Evolutionary conservation across 2,888 invertebrate species (phyloP).

Genomic region (Oscheius sp.): DNA sequence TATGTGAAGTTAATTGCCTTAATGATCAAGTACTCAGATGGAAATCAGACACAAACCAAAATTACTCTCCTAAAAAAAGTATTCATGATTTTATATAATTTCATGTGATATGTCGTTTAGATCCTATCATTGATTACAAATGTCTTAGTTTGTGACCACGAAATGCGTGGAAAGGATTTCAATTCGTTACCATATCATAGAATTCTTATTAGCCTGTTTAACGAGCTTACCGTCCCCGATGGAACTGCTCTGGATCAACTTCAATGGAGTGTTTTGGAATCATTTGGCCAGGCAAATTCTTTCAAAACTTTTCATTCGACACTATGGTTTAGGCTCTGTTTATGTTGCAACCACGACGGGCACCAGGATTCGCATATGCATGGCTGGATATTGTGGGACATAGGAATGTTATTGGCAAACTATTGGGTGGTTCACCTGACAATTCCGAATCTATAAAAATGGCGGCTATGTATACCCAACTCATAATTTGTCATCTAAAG

Average conservation of each 20-base stretch:
- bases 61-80: constrained; percentile 94
- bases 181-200: constrained; percentile 98
- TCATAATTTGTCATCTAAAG: constrained; percentile 93
- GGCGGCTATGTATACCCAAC: constrained; percentile 86
- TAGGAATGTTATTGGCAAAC: constrained; percentile 73
- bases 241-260: constrained; percentile 83
- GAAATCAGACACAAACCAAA: constrained; percentile 91
- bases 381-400: constrained; percentile 98
- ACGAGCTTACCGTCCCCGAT: constrained; percentile 87
- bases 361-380: constrained; percentile 95
- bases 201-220: constrained; percentile 93
- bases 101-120: no score
- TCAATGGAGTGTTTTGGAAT: constrained; percentile 89
- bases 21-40: constrained; percentile 84
- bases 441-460: constrained; percentile 57
- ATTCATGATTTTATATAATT: not conserved
- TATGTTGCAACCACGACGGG: constrained; percentile 89
- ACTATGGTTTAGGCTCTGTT: constrained; percentile 80
- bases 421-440: constrained; percentile 43
- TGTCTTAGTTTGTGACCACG: constrained; percentile 94
- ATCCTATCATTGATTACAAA: constrained; percentile 92
- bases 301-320: not conserved
- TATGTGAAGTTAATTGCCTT: constrained; percentile 75
- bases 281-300: constrained; percentile 57
- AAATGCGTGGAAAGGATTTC: constrained; percentile 88